Percentiles rank a stretch among this genome's conserved stretches.
These are phyloP conservation scores for Poeciliopsis gracilis DNA, from an alignment of 2,797 vertebrate genomes.

Conservation along the genomic window DNA sequence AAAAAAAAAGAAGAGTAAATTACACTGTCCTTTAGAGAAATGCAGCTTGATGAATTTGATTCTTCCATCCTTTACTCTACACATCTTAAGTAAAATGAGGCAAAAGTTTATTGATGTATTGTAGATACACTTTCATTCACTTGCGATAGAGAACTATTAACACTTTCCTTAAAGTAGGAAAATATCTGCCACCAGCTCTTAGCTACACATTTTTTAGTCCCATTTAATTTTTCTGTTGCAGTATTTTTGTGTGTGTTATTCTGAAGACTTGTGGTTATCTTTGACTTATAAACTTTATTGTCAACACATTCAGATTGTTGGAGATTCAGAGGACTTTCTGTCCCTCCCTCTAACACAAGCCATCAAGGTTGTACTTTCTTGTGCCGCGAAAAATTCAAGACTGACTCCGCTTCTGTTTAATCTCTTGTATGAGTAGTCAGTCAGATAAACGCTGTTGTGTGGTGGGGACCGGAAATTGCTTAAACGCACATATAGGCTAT, in stretches of 20 bases:
- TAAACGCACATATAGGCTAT: background rate
- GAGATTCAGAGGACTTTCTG: slow-evolving; percentile 14
- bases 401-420: slow-evolving; percentile 23
- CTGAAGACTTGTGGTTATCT: background rate
- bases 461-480: background rate
- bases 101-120: slow-evolving; percentile 63
- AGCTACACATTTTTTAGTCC: background rate
- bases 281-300: slow-evolving; percentile 16
- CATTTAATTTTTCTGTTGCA: background rate
- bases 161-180: slow-evolving; percentile 51
- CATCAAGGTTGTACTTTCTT: slow-evolving; percentile 12
- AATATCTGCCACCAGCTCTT: slow-evolving; percentile 7
- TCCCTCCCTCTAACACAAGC: slow-evolving; percentile 10
- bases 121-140: slow-evolving; percentile 50
- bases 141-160: slow-evolving; percentile 61
- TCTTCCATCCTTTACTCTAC: slow-evolving; percentile 60
- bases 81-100: slow-evolving; percentile 68
- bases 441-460: background rate
- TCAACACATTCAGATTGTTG: slow-evolving; percentile 16
- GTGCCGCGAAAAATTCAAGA: slow-evolving; percentile 19
- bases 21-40: slow-evolving; percentile 43
- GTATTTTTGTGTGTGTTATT: slow-evolving; percentile 4
- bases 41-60: slow-evolving; percentile 37
- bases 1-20: slow-evolving; percentile 29
- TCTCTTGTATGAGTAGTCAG: background rate